Percentiles rank a stretch among this genome's conserved stretches.
Conservation (phyloP, 2,797 vertebrate genomes). For the Liasis olivaceus region DNA sequence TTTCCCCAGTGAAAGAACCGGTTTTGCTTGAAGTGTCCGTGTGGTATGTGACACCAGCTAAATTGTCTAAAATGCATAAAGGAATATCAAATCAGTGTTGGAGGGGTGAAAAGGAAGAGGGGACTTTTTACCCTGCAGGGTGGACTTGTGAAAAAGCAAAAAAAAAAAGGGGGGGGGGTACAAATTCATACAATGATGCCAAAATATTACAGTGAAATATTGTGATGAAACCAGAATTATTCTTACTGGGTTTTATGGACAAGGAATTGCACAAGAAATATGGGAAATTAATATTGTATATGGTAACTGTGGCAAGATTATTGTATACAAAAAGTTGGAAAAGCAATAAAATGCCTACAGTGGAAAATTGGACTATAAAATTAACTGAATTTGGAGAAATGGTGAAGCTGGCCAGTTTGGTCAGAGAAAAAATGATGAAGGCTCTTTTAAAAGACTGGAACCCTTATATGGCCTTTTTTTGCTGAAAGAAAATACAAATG, state of each 20-base stretch:
- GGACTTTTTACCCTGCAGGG: neutral
- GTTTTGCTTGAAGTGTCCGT: neutral
- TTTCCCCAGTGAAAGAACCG: neutral
- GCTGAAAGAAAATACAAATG: too few relatives aligned
- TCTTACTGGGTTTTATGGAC: neutral
- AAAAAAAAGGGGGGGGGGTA: neutral
- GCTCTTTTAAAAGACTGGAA: neutral
- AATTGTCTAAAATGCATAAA: neutral
- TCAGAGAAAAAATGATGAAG: too few relatives aligned
- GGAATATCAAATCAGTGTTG: neutral
- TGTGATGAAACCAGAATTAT: neutral
- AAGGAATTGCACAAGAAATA: neutral
- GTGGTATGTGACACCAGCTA: too few relatives aligned
- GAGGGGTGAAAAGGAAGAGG: neutral
- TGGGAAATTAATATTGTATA: neutral
- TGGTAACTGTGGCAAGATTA: neutral
- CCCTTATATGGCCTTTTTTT: neutral
- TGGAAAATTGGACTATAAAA: neutral
- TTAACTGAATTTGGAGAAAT: neutral
- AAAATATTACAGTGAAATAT: neutral
- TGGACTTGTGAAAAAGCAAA: neutral
- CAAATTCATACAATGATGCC: neutral
- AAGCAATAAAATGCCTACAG: neutral
- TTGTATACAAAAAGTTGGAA: neutral
- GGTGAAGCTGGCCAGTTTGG: neutral